These are phyloP conservation scores for Battus philenor DNA, from an alignment of 1,140 invertebrate genomes.

Conservation along the genomic window DNA sequence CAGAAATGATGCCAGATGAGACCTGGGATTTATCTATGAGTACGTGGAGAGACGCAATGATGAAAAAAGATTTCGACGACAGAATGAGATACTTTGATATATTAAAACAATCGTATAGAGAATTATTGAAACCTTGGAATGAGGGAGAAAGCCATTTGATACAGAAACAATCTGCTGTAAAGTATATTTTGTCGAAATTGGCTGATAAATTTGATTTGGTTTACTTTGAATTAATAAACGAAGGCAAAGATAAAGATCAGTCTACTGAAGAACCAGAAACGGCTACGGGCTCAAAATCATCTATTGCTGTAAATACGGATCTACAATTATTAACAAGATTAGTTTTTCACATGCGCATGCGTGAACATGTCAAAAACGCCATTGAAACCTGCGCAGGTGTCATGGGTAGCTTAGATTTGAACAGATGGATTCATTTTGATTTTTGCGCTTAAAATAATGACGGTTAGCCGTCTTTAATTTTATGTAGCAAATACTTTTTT, in stretches of 20 bases:
- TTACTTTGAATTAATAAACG: conserved; percentile 10
- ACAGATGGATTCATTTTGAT: conserved; percentile 61
- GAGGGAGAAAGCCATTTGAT: conserved; percentile 40
- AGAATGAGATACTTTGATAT: conserved; percentile 56
- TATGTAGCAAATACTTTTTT: no score
- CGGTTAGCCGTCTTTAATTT: no score
- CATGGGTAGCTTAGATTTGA: conserved; percentile 53
- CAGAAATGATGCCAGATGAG: conserved; percentile 41
- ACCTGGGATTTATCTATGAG: conserved; percentile 53
- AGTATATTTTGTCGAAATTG: conserved; percentile 39
- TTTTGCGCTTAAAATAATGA: no score
- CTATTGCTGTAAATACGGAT: conserved; percentile 9
- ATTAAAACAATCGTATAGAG: conserved; percentile 37
- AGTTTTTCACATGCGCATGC: conserved; percentile 44
- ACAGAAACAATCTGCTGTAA: conserved; percentile 44
- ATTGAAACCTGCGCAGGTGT: conserved; percentile 49
- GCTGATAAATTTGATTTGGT: conserved; percentile 46
- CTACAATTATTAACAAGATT: conserved; percentile 24
- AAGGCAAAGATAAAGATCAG: background rate
- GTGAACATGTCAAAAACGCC: conserved; percentile 38
- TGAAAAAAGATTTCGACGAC: conserved; percentile 52
- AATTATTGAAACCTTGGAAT: conserved; percentile 52
- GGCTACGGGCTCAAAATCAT: background rate
- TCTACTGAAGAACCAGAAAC: background rate
- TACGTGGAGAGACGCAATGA: conserved; percentile 51